Evolutionary conservation across 2,888 invertebrate species (phyloP).

Genomic region (Diploptera punctata): DNA sequence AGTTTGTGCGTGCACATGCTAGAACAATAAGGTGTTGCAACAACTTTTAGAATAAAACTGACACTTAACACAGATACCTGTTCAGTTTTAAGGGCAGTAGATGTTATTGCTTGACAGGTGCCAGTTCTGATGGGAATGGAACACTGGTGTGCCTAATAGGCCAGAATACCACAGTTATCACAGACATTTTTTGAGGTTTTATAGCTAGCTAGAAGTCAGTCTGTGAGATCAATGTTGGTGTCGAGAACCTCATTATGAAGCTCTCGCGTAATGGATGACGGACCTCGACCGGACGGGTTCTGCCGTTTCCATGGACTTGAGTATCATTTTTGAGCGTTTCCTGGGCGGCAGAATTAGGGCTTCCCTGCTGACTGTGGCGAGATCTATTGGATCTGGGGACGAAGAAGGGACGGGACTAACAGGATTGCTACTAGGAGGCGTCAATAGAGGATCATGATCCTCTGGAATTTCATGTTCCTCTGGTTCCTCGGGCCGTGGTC

Average conservation of each 20-base stretch:
- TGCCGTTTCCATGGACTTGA: constrained; percentile 67
- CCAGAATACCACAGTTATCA: constrained; percentile 18
- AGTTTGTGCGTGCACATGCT: no score
- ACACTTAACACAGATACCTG: constrained; percentile 6
- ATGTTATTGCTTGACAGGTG: not conserved
- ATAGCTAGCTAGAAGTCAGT: constrained; percentile 1
- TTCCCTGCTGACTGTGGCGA: constrained; percentile 62
- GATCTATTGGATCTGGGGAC: constrained; percentile 62
- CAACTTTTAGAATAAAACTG: no score
- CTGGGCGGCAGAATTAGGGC: constrained; percentile 74
- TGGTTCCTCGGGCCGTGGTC: constrained; percentile 14
- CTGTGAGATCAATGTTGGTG: constrained; percentile 15
- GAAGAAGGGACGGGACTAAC: constrained; percentile 61
- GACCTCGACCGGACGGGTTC: constrained; percentile 65
- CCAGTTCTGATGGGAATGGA: not conserved
- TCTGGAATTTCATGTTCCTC: not conserved
- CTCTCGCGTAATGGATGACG: constrained; percentile 86
- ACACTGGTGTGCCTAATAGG: not conserved
- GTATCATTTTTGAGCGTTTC: constrained; percentile 79
- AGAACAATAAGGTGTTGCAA: no score
- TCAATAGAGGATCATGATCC: constrained; percentile 20
- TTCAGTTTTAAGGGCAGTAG: not conserved
- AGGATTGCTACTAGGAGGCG: constrained; percentile 65
- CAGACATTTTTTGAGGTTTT: constrained; percentile 1
- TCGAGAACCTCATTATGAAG: constrained; percentile 53